Evolutionary conservation across 2,888 invertebrate species (phyloP), one percentile per base, ranked within the genome.

Genomic region (Selenia dentaria): DNA sequence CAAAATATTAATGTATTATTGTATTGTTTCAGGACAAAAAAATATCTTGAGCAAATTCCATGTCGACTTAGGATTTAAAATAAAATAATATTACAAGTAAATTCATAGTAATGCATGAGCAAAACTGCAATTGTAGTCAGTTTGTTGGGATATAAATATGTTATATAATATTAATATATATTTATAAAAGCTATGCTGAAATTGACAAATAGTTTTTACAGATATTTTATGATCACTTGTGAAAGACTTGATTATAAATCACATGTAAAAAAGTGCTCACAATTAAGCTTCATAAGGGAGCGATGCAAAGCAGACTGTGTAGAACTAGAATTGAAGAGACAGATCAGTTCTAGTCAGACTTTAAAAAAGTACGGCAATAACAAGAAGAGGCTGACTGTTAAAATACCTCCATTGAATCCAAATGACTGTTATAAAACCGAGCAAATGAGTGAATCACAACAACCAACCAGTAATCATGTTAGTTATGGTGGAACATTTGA

Each of bases 181-280:
- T 63, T 70, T 64, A 54, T 70, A 73, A 67, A 77, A 86, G 80
- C 79, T 82, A 90, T 90, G 89, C 81, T 87, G 79, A 86, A 84
- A 83, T 77, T 85, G 75, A 84, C 81, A 63, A 75, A 80, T 65
- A 87, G 83, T 81, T 85, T 83, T 85, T 86, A 68, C 83, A 88
- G 83, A 88, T 86, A 72, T 70, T 70, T 84, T 59, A 78, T 68
- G 60, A 66, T 81, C 55, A 73, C 74, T 72, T 78, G 68, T 80
- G 75, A 82, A 58, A 75, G 68, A 67, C 66, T 54, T 27, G 36
- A 44, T 25, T 51, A 35, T 47, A 73, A 66, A 57, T 47, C 62
- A 61, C 67, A 78, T 76, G 75, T 79, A 59, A 80, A 73, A 63
- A 68, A 63, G 44, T 70, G 69, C 46, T 62, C 73, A 54, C 62